Conservation (phyloP, 1,140 invertebrate genomes). For the Rhagoletis pomonella region DNA sequence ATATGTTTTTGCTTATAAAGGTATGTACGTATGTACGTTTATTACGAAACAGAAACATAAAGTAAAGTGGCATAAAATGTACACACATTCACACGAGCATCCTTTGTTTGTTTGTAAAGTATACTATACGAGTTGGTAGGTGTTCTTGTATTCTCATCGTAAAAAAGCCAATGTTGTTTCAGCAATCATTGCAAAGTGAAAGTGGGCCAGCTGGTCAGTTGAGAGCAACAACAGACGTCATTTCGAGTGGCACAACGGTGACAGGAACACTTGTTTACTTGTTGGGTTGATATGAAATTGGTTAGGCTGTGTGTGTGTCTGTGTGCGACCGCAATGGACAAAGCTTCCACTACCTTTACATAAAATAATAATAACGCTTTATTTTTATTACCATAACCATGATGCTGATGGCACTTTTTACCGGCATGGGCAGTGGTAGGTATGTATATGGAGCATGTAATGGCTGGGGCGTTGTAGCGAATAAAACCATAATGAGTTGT, state of each 20-base stretch:
- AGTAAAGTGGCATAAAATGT: neutral
- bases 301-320: neutral
- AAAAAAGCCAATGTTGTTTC: slow-evolving; percentile 35
- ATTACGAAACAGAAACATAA: neutral
- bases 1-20: neutral
- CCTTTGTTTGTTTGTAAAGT: neutral
- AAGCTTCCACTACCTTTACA: neutral
- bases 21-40: neutral
- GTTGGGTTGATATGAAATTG: neutral
- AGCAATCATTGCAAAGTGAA: neutral
- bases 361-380: slow-evolving; percentile 46
- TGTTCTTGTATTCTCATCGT: neutral
- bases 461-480: neutral
- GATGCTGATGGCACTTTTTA: neutral
- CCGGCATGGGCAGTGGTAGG: neutral
- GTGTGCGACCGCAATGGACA: slow-evolving; percentile 31
- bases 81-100: neutral
- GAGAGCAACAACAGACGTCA: slow-evolving; percentile 11
- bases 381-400: slow-evolving; percentile 43
- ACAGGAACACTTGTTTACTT: slow-evolving; percentile 17
- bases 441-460: neutral
- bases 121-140: no score
- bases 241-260: slow-evolving; percentile 34
- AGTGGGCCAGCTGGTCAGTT: slow-evolving; percentile 34
- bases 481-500: neutral